Conservation (phyloP, 2,797 vertebrate species). For the Holocentrus rufus region DNA sequence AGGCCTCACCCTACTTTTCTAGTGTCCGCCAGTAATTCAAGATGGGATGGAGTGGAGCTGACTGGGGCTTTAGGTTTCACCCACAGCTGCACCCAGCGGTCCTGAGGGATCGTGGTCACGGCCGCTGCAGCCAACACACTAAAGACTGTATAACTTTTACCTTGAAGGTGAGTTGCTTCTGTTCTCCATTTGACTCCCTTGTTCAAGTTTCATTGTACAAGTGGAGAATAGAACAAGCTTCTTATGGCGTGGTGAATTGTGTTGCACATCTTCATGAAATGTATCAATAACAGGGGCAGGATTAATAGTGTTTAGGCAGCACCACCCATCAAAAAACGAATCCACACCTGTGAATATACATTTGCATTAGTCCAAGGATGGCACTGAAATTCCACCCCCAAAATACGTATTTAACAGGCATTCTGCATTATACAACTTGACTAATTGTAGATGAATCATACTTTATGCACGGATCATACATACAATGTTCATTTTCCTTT, state of each 20-base stretch:
- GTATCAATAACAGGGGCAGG: conserved; percentile 1
- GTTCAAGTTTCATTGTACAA: conserved; percentile 26
- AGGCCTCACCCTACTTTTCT: too few relatives aligned
- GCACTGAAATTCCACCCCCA: conserved; percentile 2
- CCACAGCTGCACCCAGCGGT: too few relatives aligned
- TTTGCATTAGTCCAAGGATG: conserved; percentile 27
- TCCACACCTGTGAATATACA: neutral
- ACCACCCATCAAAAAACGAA: conserved; percentile 1
- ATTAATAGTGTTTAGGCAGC: conserved; percentile 14
- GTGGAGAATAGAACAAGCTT: conserved; percentile 20
- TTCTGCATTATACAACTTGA: too few relatives aligned
- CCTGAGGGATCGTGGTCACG: too few relatives aligned
- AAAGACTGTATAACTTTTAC: conserved; percentile 8
- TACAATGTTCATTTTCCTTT: neutral
- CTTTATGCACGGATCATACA: too few relatives aligned
- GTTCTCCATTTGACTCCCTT: conserved; percentile 2
- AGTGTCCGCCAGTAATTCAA: too few relatives aligned
- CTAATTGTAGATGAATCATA: too few relatives aligned
- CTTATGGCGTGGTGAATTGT: neutral
- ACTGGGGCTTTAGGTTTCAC: too few relatives aligned
- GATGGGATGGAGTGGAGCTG: too few relatives aligned
- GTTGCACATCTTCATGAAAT: conserved; percentile 4
- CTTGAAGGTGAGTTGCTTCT: conserved; percentile 15
- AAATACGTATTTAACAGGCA: too few relatives aligned
- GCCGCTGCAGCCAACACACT: too few relatives aligned